Evolutionary conservation across 2,113 vertebrate species (phyloP).

Genomic region (Pholis gunnellus): DNA sequence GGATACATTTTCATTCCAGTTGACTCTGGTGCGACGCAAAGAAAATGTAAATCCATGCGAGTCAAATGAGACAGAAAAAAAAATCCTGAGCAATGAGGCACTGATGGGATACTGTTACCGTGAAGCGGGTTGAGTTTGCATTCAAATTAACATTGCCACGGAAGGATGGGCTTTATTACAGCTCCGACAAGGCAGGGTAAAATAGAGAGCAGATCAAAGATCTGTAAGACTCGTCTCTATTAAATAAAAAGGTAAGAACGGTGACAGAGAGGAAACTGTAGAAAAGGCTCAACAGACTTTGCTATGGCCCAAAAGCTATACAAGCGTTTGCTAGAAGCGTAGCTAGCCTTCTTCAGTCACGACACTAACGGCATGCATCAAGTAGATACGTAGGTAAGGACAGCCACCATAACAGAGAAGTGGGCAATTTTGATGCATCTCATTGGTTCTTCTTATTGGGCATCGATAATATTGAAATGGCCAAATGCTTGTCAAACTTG

Average conservation of each 20-base stretch:
- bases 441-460: not conserved
- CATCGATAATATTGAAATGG: not conserved
- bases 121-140: constrained; percentile 14
- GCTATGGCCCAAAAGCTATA: not conserved
- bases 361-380: constrained; percentile 10
- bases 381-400: not conserved
- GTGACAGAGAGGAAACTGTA: constrained; percentile 8
- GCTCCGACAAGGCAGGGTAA: constrained; percentile 3
- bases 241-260: constrained; percentile 27
- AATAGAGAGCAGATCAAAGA: not conserved
- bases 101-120: constrained; percentile 23
- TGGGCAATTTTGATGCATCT: not conserved
- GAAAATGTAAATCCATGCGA: not conserved
- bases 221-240: not conserved
- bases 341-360: not conserved
- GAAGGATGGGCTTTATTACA: not conserved
- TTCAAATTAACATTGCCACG: not conserved
- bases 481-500: not conserved
- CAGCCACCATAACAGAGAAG: not conserved
- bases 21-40: not conserved
- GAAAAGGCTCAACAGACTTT: not conserved
- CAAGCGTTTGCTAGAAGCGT: not conserved
- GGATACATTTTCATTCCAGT: constrained; percentile 13
- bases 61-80: constrained; percentile 11
- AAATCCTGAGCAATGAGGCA: constrained; percentile 35